phyloP scores from a whole-genome alignment of 2,797 vertebrate species.

The Chanos chanos region DNA sequence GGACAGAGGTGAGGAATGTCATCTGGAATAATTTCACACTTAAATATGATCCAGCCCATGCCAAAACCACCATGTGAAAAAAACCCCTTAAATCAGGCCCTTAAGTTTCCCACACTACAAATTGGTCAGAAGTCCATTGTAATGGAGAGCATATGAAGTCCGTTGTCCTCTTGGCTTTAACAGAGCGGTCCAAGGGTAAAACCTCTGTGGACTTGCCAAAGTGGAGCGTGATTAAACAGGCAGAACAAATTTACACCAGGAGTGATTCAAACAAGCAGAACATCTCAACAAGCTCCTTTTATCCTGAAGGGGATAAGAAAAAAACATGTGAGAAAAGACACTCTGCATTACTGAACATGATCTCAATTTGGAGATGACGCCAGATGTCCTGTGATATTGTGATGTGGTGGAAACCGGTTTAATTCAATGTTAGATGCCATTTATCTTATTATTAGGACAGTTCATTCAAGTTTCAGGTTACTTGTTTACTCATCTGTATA shows the following conservation, averaged over 20 bases:
- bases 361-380: not conserved
- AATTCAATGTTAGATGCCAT: no score
- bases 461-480: not conserved
- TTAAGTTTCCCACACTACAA: conserved; percentile 44
- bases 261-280: conserved; percentile 14
- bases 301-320: conserved; percentile 1
- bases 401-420: not conserved
- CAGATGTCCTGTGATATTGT: not conserved
- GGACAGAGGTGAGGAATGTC: conserved; percentile 44
- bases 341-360: not conserved
- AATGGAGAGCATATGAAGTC: conserved; percentile 50
- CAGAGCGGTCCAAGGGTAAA: not conserved
- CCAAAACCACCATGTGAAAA: conserved; percentile 39
- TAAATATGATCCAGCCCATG: conserved; percentile 40
- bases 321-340: conserved; percentile 6
- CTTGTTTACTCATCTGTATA: no score
- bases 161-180: conserved; percentile 21
- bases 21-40: conserved; percentile 58
- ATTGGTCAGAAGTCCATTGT: conserved; percentile 50
- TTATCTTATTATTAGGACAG: no score
- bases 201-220: conserved; percentile 20
- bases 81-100: conserved; percentile 42
- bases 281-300: conserved; percentile 14
- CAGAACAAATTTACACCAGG: conserved; percentile 11
- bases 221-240: not conserved